Evolutionary conservation across 1,140 invertebrate genomes (phyloP), one percentile per base, ranked within the genome.

Genomic region (Eciton burchellii): DNA sequence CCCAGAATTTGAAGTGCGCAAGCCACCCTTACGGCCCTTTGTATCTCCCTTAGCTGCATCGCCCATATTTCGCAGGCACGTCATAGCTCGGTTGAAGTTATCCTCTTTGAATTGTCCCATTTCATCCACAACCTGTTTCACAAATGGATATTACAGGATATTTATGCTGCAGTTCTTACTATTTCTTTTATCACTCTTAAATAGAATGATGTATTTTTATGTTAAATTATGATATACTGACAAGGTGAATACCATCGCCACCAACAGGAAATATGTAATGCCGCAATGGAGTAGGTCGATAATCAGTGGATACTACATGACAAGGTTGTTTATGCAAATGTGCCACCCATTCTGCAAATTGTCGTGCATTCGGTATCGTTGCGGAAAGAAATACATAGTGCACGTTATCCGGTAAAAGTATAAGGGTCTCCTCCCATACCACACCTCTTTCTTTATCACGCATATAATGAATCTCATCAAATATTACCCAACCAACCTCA

Each of bases 381-480:
- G 99, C 99, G 35, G 99, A 99, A 0, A 99, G 95, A 93, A 99
- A 99, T 5, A 99, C 99, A 94, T 99, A 99, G 91, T 99, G 98
- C 0, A 99, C 99, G 93, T 99, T 99, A 91, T 99, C 98, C 0
- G 99, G 99, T 29, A 99, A 93, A 19, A 99, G 94, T 91, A 99
- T 99, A 19, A 99, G 95, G 0, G 99, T 99, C 95, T 99, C 99
- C 95, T 99, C 99, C 99, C 99, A 99, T 3, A 99, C 99, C 24
- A 99, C 99, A 60, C 99, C 99, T 94, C 99, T 95, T 93, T 99
- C 99, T 95, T 99, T 99, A 90, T 99, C 99, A 92, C 99, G 95
- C 99, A 99, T 99, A 92, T 99, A 99, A 95, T 99, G 99, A 91
- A 99, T 99, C 95, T 99, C 99, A 94, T 99, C 99, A 95, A 99